These are phyloP conservation scores for Hypomesus transpacificus DNA, from an alignment of 2,113 vertebrate species.

Conservation along the genomic window DNA sequence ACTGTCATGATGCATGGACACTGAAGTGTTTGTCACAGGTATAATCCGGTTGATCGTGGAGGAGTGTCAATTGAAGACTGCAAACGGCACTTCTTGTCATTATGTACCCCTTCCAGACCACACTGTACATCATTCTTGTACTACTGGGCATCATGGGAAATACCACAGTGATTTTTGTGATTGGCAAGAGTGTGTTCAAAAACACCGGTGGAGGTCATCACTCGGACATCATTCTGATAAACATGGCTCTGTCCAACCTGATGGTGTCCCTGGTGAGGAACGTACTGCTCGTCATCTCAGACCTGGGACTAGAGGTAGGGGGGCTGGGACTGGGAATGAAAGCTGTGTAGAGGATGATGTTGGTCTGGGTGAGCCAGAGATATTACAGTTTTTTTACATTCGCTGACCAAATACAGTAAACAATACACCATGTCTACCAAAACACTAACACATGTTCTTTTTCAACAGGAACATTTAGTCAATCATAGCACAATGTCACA, in stretches of 20 bases:
- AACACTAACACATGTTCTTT: too few species aligned
- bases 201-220: slow-evolving; percentile 44
- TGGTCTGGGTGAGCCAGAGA: neutral
- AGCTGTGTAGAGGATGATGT: neutral
- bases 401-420: too few species aligned
- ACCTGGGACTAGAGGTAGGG: slow-evolving; percentile 65
- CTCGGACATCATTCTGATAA: slow-evolving; percentile 75
- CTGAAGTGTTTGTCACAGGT: neutral
- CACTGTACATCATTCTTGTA: slow-evolving; percentile 66
- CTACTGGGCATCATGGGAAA: slow-evolving; percentile 71
- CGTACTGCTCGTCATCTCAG: slow-evolving; percentile 63
- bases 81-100: slow-evolving; percentile 48
- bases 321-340: too few species aligned
- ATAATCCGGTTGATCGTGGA: neutral
- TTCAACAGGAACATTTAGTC: too few species aligned
- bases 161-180: slow-evolving; percentile 59
- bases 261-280: slow-evolving; percentile 72
- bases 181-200: slow-evolving; percentile 57
- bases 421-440: too few species aligned
- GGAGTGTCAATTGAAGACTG: slow-evolving; percentile 1
- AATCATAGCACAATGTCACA: too few species aligned
- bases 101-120: slow-evolving; percentile 41
- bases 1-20: too few species aligned
- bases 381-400: too few species aligned
- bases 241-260: slow-evolving; percentile 74